Conservation (phyloP, 1,140 invertebrate species). For the Drosophila albomicans region DNA sequence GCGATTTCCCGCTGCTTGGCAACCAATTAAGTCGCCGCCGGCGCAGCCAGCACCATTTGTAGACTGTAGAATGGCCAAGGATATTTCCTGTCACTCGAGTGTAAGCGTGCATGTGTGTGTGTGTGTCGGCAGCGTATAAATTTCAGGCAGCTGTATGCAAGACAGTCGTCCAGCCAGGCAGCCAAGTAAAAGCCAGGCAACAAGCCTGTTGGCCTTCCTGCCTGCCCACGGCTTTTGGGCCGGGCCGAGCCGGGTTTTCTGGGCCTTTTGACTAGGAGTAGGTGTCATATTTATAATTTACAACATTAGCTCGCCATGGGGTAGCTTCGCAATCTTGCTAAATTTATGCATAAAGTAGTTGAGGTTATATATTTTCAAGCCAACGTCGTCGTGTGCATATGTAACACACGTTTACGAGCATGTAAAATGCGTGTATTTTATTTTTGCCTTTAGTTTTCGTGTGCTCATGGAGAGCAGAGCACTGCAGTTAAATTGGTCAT, state of each 20-base stretch:
- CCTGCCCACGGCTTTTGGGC: constrained; percentile 67
- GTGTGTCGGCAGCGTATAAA: constrained; percentile 57
- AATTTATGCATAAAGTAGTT: constrained; percentile 83
- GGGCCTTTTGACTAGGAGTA: constrained; percentile 64
- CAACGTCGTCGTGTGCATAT: constrained; percentile 56
- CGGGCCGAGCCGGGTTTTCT: constrained; percentile 17
- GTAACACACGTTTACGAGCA: constrained; percentile 82
- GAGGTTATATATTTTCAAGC: constrained; percentile 75
- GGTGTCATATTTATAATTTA: constrained; percentile 84
- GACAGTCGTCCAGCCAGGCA: not conserved
- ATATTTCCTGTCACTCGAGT: constrained; percentile 61
- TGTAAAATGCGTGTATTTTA: constrained; percentile 82
- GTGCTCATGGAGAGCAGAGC: constrained; percentile 53
- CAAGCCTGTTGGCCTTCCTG: constrained; percentile 40
- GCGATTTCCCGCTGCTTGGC: constrained; percentile 79
- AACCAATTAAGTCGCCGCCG: constrained; percentile 76
- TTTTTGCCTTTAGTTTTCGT: constrained; percentile 66
- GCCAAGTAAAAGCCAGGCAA: constrained; percentile 2
- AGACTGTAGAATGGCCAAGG: constrained; percentile 43
- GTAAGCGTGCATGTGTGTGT: constrained; percentile 32
- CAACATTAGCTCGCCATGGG: constrained; percentile 83
- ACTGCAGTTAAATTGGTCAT: constrained; percentile 66
- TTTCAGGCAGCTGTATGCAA: constrained; percentile 63
- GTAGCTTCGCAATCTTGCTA: constrained; percentile 82
- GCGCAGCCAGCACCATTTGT: constrained; percentile 46